Evolutionary conservation across 2,113 vertebrate genomes (phyloP), one percentile per base, ranked within the genome.

Genomic region (Sinosuthora webbiana): DNA sequence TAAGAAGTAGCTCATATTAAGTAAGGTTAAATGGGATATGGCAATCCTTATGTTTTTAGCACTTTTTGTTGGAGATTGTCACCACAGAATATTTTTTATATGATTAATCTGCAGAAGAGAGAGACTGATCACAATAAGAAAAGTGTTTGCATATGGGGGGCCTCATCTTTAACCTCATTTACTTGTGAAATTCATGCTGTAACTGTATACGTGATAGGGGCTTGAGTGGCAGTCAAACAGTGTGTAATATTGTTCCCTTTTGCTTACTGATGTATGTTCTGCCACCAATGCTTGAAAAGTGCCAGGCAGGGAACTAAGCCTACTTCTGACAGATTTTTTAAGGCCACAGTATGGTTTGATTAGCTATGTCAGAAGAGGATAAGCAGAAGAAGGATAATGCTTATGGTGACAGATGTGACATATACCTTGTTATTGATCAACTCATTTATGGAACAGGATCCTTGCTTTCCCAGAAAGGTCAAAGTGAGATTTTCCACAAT

Each of bases 291-390:
- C 75, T 64, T 82, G 44, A 37, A 15, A 95, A 73, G 17, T 56
- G 24, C 33, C 49, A 71, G 78, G 44, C 78, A 79, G 49, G 42
- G 41, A 90, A 79, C 70, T 65, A 64, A 88, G 50, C 49, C 62
- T 57, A 31, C n/a, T 85, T 65, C 59, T 80, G 78, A 83, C 75
- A 90, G 78, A 89, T 53, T 84, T 74, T 73, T 75, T 85, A 55
- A 90, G 88, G 88, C 93, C 75, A 90, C 45, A 53, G 53, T 45
- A 89, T 6, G 11, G 53, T 83, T 94, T 90, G 94, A 93, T 92
- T 85, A 93, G 75, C 50, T 35, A 27, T 65, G 53, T 88, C 79
- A 88, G 85, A 64, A 24, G 53, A 79, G 45, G 35, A 95, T 71
- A 91, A 85, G 41, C 56, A 95, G 82, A 91, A 3, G 20, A 55